Base-by-base conservation (phyloP, 2,888 invertebrate genomes). In the Melinaea marsaeus region DNA sequence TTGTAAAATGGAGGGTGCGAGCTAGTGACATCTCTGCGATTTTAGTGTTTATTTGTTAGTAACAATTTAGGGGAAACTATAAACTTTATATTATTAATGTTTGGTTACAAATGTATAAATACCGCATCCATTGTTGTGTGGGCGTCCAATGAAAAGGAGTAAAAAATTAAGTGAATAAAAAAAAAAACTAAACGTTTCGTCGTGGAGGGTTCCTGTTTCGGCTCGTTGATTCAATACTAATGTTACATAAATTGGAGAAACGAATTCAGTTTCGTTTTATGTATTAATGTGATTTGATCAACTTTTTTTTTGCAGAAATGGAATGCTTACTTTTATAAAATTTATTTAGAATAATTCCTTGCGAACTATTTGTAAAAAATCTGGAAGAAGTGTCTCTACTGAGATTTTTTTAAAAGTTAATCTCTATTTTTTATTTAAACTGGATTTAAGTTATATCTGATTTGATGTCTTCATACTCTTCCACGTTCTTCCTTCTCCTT, bases 21-120 rank as follows among this genome's bases (percentile, higher is more conserved):
- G 69, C 75, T 70, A 64, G 77, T 76, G 82, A 81, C 84, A 82
- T 81, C 80, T 79, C 74, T 72, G 74, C 80, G 82, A 83, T 83
- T 83, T 85, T 83, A 82, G 84, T 85, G 84, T 85, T 84, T 85
- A 85, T 81, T 76, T 76, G 79, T 79, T 83, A 64, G 67, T 64
- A 67, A 57, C 63, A 55, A 57, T 68, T 70, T 63, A 51, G 56
- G 63, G 61, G 62, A 70, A 64, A 64, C 62, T 67, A 67, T 67
- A 62, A 67, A 67, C 64, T 67, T 67, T 69, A 67, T 71, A 71
- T 62, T 62, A 57, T 59, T 62, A 55, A 48, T 59, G 59, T 59
- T 59, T 47, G 58, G 45, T 45, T 63, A 60, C 63, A 59, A 62
- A 62, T 54, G 35, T 55, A 46, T 55, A 62, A 63, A 63, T 58